These are phyloP conservation scores for Platysternon megacephalum DNA, from an alignment of 2,113 vertebrate species.

Conservation along the genomic window DNA sequence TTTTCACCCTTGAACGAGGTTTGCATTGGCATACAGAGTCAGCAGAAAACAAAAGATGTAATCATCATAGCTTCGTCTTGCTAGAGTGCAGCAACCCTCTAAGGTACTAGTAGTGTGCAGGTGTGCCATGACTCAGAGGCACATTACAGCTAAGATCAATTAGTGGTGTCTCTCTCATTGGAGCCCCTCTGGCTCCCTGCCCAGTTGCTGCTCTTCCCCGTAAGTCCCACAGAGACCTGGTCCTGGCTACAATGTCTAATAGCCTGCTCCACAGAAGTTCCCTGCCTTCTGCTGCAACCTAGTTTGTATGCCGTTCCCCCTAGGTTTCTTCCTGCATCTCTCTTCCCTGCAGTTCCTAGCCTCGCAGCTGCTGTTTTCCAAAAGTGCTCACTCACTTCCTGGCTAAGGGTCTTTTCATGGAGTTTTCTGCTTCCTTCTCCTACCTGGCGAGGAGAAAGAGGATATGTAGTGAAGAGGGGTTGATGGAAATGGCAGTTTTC, in stretches of 20 bases:
- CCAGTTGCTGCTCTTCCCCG: not conserved
- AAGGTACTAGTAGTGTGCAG: not conserved
- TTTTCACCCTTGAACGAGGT: not conserved
- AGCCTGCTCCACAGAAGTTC: not conserved
- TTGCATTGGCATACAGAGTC: not conserved
- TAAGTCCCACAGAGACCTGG: not conserved
- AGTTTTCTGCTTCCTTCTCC: not conserved
- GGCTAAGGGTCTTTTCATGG: not conserved
- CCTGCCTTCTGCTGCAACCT: not conserved
- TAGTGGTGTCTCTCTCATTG: not conserved
- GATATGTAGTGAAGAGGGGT: not conserved
- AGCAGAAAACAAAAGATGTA: not conserved
- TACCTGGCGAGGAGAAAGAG: not conserved
- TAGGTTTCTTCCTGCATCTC: not conserved
- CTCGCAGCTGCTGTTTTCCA: not conserved
- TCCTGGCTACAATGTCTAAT: not conserved
- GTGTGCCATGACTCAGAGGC: not conserved
- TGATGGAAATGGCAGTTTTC: not conserved
- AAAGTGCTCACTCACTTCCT: not conserved
- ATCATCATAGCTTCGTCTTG: not conserved
- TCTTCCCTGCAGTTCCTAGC: not conserved
- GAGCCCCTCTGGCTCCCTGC: not conserved
- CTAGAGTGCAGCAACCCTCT: not conserved
- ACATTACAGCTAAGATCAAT: not conserved
- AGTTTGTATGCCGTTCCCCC: not conserved